Base-by-base conservation (phyloP, 1,140 invertebrate genomes). In the Psix sp. region DNA sequence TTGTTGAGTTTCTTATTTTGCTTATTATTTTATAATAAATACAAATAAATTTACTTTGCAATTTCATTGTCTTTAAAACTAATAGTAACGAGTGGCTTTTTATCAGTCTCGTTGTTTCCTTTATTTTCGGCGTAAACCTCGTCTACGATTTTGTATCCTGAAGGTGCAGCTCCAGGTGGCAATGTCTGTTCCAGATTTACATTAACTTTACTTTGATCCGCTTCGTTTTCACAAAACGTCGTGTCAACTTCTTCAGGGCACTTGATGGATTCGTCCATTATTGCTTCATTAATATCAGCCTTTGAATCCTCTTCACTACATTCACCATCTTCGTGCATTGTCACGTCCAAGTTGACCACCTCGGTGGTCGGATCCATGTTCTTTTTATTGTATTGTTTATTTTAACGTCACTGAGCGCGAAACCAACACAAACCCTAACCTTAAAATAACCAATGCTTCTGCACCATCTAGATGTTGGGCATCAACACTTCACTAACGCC, bases 41-140 rank as follows among this genome's bases (percentile, higher is more conserved):
- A 42, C 59, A 17, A 51, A 17, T 16, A 38, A 31, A 39, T 59
- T 70, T 68, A 85, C 84, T 77, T 46, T 14, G 81, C 78, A 9
- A 72, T 17, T 26, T 29, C 65, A 45, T 80, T 63, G 39, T 86
- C 76, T 7, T 73, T 79, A 40, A 87, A 87, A 71, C 75, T 82
- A 38, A 87, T 77, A 21, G 79, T 36, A 5, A 83, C 75, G 1
- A 65, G 49, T 0, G 70, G 29, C 0, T 57, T 26, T n/a, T 21
- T 39, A 9, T 56, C 43, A 39, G 10, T 11, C 18, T 21, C 5
- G 10, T 59, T 46, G 9, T 16, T n/a, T 29, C 20, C n/a, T 9
- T 21, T 18, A 15, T 31, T 39, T 14, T 51, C 63, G 14, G 17
- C 11, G 26, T 73, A 40, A 9, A 74, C 66, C 15, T 82, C 79